Percentiles rank a stretch among this genome's conserved stretches.
phyloP scores from a whole-genome alignment of 2,797 vertebrate species.

The Falco biarmicus region DNA sequence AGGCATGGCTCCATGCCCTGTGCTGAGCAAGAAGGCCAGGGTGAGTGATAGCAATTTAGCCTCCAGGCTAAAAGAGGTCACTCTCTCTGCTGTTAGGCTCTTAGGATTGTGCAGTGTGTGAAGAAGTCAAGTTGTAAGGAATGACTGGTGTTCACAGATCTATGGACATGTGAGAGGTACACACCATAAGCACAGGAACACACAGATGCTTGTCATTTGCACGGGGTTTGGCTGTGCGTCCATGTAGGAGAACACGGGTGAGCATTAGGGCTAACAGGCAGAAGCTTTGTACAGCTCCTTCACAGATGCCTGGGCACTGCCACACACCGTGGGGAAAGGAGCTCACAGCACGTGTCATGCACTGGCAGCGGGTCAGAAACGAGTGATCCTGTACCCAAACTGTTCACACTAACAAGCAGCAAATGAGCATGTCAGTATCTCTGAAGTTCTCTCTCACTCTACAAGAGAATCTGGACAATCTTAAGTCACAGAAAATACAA shows the following conservation, averaged over 20 bases:
- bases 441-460: neutral
- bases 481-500: neutral
- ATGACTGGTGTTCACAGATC: neutral
- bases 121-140: neutral
- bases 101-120: fast-evolving
- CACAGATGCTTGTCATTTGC: neutral
- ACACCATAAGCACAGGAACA: neutral
- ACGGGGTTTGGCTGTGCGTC: neutral
- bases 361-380: neutral
- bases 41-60: neutral
- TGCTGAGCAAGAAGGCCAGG: neutral
- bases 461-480: neutral
- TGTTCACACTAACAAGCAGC: neutral
- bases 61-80: neutral
- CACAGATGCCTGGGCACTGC: neutral
- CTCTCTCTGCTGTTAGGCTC: neutral
- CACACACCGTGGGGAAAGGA: neutral
- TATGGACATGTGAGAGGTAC: neutral
- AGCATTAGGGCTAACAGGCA: neutral
- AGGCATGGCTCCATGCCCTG: neutral
- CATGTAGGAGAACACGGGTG: fast-evolving
- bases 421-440: neutral
- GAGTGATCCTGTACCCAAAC: neutral
- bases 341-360: no score
- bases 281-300: neutral